These are phyloP conservation scores for Drosophila leonis DNA, from an alignment of 2,888 invertebrate genomes.

Conservation along the genomic window DNA sequence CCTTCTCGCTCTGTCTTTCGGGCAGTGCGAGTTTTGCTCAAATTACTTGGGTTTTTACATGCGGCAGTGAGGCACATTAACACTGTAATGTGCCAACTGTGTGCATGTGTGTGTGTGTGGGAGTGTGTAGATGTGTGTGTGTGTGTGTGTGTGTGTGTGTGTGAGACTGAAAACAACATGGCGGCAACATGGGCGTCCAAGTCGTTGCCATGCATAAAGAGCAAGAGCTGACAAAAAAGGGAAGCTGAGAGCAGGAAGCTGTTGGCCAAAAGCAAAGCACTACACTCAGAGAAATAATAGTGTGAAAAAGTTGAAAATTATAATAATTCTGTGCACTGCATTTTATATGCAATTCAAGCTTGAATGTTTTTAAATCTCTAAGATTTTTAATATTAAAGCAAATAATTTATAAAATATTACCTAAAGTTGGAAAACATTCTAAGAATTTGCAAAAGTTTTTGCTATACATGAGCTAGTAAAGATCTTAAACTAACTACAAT, in stretches of 20 bases:
- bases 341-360: no score
- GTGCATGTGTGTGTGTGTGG: slow-evolving; percentile 39
- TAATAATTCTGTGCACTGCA: background rate
- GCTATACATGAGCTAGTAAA: no score
- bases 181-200: slow-evolving; percentile 72
- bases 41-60: slow-evolving; percentile 82
- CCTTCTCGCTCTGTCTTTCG: slow-evolving; percentile 26
- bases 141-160: slow-evolving; percentile 20
- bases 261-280: slow-evolving; percentile 23
- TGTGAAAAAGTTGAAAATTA: background rate
- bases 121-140: slow-evolving; percentile 3
- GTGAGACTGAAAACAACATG: slow-evolving; percentile 74
- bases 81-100: slow-evolving; percentile 84
- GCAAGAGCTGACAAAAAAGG: slow-evolving; percentile 21
- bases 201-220: slow-evolving; percentile 72
- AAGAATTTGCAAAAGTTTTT: no score
- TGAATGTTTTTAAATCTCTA: no score
- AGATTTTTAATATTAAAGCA: no score
- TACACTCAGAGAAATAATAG: slow-evolving; percentile 3
- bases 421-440: no score
- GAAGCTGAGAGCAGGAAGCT: slow-evolving; percentile 29
- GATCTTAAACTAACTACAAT: no score
- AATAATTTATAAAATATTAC: no score
- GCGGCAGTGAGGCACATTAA: slow-evolving; percentile 84
- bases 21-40: slow-evolving; percentile 50